phyloP scores from a whole-genome alignment of 2,113 vertebrate species.

The Platysternon megacephalum region DNA sequence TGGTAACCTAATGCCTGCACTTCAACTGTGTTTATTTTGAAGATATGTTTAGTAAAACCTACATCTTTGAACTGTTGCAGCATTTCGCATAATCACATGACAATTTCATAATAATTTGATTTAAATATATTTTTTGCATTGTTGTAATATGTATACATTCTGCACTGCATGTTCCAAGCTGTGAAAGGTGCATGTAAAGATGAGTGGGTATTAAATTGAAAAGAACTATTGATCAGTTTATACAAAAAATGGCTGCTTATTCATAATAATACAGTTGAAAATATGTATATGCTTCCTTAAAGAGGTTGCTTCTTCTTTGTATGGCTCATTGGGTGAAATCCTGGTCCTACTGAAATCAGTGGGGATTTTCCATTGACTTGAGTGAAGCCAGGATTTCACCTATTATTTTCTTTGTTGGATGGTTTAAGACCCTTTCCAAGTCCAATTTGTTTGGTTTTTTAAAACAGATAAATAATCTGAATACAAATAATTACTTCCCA shows the following conservation, averaged over 20 bases:
- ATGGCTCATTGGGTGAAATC: not conserved
- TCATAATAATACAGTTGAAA: not conserved
- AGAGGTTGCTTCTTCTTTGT: not conserved
- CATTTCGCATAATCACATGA: not conserved
- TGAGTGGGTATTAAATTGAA: not conserved
- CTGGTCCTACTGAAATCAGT: not conserved
- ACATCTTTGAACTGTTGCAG: not conserved
- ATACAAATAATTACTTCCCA: not conserved
- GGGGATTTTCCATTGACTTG: not conserved
- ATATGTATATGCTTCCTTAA: not conserved
- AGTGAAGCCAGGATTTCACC: not conserved
- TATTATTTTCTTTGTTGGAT: rapidly evolving
- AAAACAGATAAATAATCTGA: not conserved
- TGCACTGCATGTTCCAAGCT: not conserved
- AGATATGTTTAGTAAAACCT: not conserved
- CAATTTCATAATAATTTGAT: not conserved
- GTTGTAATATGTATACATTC: not conserved
- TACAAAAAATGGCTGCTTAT: not conserved
- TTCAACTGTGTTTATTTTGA: rapidly evolving
- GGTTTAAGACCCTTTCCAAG: not conserved
- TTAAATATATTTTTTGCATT: not conserved
- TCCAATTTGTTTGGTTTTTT: not conserved
- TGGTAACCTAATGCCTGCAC: not conserved
- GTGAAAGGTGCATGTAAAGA: not conserved
- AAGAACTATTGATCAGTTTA: not conserved